Base-by-base conservation (phyloP, 2,888 invertebrate genomes). In the Phalera bucephala region DNA sequence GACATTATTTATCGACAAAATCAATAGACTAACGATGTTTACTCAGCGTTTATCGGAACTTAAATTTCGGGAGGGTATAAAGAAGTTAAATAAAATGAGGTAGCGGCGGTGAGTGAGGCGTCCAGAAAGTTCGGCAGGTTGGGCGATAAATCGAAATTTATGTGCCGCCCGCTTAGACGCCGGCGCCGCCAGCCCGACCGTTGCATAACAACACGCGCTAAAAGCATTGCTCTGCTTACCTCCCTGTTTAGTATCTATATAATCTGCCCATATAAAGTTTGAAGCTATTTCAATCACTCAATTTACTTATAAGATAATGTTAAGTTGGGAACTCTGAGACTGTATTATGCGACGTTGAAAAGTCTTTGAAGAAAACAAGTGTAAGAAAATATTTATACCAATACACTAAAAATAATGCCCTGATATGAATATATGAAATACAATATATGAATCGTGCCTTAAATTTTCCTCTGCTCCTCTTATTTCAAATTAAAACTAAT, bases 31-130 rank as follows among this genome's bases (percentile, higher is more conserved):
- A n/a, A n/a, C n/a, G n/a, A n/a, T n/a, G n/a, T n/a, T n/a, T 77
- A 75, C 72, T 76, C 60, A 53, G 40, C 40, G 53, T 73, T 75
- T 73, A 76, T 67, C 66, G 65, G 55, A 61, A 66, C 64, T 67
- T 69, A 64, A 64, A 59, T 58, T 67, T 55, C 58, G 62, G 54
- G 68, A n/a, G n/a, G n/a, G 47, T 53, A 73, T 78, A 78, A 80
- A 76, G 78, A 80, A 81, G 80, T 83, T 80, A 77, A 82, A 80
- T 81, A 81, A 82, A 82, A 79, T 82, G 80, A 75, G 73, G 76
- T 77, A 59, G 78, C 71, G 72, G 72, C n/a, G n/a, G n/a, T n/a
- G n/a, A n/a, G n/a, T n/a, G n/a, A n/a, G n/a, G n/a, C n/a, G n/a
- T n/a, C n/a, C n/a, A n/a, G n/a, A n/a, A n/a, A n/a, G n/a, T n/a